These are phyloP conservation scores for Agapornis roseicollis DNA, from an alignment of 2,113 vertebrate species.

Conservation along the genomic window DNA sequence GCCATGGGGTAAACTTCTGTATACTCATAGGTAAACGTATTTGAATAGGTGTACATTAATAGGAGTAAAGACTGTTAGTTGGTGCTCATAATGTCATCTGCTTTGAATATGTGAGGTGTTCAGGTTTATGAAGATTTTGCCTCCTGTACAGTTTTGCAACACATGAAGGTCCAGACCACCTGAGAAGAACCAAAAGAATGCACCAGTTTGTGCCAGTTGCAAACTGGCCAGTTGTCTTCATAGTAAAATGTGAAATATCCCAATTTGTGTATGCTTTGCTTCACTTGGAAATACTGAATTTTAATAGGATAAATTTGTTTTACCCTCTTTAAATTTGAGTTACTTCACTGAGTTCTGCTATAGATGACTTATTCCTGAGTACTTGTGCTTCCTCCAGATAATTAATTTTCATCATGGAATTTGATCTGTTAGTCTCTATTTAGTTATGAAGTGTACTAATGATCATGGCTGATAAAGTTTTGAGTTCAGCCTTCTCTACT, in stretches of 20 bases:
- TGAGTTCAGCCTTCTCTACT: background rate
- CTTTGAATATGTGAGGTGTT: background rate
- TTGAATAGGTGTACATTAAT: no score
- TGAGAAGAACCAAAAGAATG: background rate
- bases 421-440: background rate
- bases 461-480: background rate
- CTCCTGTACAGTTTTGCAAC: background rate
- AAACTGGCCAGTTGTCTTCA: background rate
- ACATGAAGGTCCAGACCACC: background rate
- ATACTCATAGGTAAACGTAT: rapidly evolving
- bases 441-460: background rate
- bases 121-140: background rate
- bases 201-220: background rate
- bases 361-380: background rate
- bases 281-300: background rate
- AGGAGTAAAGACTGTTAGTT: background rate
- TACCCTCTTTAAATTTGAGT: background rate
- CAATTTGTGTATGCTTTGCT: background rate
- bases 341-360: background rate
- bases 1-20: rapidly evolving
- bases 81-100: background rate
- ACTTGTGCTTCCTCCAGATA: background rate
- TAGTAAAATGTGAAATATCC: background rate
- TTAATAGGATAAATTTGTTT: background rate
- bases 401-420: background rate